phyloP scores from a whole-genome alignment of 2,113 vertebrate genomes.

The Triplophysa tibetana region DNA sequence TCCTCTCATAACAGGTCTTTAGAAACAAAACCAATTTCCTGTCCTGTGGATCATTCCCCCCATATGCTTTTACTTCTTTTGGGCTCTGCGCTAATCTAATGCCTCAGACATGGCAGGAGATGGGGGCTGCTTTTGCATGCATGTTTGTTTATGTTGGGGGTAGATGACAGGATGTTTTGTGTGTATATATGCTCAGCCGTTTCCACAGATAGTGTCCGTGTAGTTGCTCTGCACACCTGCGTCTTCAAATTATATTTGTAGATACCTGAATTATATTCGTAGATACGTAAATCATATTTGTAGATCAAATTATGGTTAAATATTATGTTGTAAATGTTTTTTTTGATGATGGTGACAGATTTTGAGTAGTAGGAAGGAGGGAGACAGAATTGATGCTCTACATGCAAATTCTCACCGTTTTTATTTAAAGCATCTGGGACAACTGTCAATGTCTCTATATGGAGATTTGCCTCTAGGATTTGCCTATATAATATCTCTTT shows the following conservation, averaged over 20 bases:
- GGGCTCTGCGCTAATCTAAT: slow-evolving; percentile 47
- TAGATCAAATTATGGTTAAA: not conserved
- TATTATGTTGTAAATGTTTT: not conserved
- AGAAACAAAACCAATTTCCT: slow-evolving; percentile 47
- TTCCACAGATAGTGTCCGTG: not conserved
- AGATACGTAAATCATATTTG: not conserved
- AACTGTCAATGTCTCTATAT: not conserved
- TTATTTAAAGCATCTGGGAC: slow-evolving; percentile 7
- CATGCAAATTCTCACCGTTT: not conserved
- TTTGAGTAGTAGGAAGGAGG: not conserved
- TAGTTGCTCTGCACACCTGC: slow-evolving; percentile 15
- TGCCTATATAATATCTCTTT: not conserved
- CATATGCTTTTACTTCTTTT: slow-evolving; percentile 46
- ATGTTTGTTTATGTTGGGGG: slow-evolving; percentile 4
- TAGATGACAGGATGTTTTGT: slow-evolving; percentile 8
- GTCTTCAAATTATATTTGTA: not conserved
- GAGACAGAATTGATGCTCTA: not conserved
- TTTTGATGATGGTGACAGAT: not conserved
- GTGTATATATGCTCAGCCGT: not conserved
- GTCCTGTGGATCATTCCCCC: slow-evolving; percentile 25
- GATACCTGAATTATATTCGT: not conserved
- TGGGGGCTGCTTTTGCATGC: not conserved
- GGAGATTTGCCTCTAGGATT: slow-evolving; percentile 12
- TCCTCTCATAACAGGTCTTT: slow-evolving; percentile 46
- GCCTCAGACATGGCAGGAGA: slow-evolving; percentile 1